These are phyloP conservation scores for Peromyscus aztecus DNA, from an alignment of 2,797 vertebrate species.

Conservation along the genomic window DNA sequence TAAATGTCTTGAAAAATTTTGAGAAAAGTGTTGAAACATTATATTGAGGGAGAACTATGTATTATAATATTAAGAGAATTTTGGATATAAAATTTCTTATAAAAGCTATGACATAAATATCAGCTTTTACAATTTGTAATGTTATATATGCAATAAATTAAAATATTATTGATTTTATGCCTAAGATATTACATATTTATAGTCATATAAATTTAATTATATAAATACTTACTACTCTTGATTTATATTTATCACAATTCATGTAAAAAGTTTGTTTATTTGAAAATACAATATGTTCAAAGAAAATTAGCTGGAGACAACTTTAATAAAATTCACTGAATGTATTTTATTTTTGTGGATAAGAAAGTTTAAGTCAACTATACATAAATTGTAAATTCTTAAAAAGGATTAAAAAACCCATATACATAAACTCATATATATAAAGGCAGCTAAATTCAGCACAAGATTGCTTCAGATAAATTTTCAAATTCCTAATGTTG, in stretches of 20 bases:
- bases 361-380: neutral
- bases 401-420: neutral
- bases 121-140: neutral
- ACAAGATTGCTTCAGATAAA: neutral
- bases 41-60: neutral
- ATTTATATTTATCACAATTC: conserved; percentile 10
- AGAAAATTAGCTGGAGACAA: neutral
- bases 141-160: neutral
- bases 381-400: neutral
- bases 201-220: neutral
- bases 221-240: neutral
- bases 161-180: neutral
- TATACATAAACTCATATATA: neutral
- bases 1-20: conserved; percentile 37
- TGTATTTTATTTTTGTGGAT: neutral
- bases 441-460: neutral
- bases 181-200: conserved; percentile 1
- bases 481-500: neutral
- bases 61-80: conserved; percentile 37
- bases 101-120: neutral
- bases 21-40: conserved; percentile 42
- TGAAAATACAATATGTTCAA: neutral
- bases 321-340: conserved; percentile 7
- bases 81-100: neutral
- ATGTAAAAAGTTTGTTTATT: neutral